Evolutionary conservation across 35 echinoderm and acorn worm genomes (phyloP), one percentile per base, ranked within the genome.

Genomic region (Apostichopus californicus): DNA sequence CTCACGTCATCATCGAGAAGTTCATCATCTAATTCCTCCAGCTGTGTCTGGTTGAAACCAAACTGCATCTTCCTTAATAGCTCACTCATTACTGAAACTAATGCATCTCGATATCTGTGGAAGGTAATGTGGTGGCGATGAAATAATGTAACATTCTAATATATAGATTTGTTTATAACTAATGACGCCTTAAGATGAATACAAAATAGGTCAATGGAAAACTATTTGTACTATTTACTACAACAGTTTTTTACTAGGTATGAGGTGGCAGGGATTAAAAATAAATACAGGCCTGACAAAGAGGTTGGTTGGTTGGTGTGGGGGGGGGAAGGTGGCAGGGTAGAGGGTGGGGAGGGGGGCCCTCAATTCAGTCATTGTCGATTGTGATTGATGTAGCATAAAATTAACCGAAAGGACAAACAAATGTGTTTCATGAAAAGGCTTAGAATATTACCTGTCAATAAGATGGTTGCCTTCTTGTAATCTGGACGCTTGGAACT

Each of bases 21-120:
- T 26, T 99, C 97, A 83, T 99, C 97, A 54, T 99, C 97, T 65
- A 99, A 87, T 77, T 99, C 97, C 57, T 99, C 97, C 55, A 99
- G 93, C 95, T 99, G 97, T 18, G 92, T 90, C 54, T 99, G 97
- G 89, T 99, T 99, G 81, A 65, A 99, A 13, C 95, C 21, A 57
- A 99, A 99, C 90, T 99, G 97, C 72, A 99, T 63, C 95, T 99
- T 99, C 79, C 90, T 92, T 4, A 99, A 86, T 57, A 99, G 90
- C 60, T 94, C 97, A 66, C 55, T 94, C 93, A 99, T 99, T 9
- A 99, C 87, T 13, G 95, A 96, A 22, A 96, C 87, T 53, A 99
- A 77, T 0, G 97, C 97, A 93, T 99, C 97, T 89, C 94, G 92
- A 83, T 99, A 99, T 72, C 97, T 98, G 90, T 68, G 77, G 28